Base-by-base conservation (phyloP, 2,113 vertebrate genomes). In the Cebus imitator region DNA sequence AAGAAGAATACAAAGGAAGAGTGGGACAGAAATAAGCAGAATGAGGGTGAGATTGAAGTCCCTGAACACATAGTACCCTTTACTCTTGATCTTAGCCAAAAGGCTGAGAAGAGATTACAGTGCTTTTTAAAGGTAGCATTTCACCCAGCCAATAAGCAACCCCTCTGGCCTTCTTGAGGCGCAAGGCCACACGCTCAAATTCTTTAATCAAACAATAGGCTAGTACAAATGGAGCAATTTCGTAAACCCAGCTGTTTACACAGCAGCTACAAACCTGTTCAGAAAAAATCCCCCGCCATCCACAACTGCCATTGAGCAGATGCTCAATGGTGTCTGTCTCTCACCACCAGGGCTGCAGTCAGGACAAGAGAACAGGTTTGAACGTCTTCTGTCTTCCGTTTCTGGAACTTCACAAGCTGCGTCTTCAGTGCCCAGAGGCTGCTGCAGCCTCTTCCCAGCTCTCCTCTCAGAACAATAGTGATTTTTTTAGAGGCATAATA, bases 151-250 rank as follows among this genome's bases (percentile, higher is more conserved):
- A 94, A 93, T 61, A 95, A 57, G 48, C 20, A 9, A 57, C 18
- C 27, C 27, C 79, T n/a, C 16, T 30, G 72, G 37, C 87, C 94
- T 61, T 37, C 50, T 35, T 8, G 68, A 48, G 76, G 18, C 58
- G 10, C 70, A 35, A 97, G 72, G 87, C 78, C 45, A 55, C 90
- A 43, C 32, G 23, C 50, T 87, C 89, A 58, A 61, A 92, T 96
- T 93, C 75, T 76, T 90, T 79, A 68, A 57, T 83, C 87, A 92
- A 97, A 97, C 90, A 94, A 94, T 45, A 94, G 43, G 79, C 80
- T 40, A 37, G 43, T n/a, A 68, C 85, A 93, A 90, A 85, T 21
- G n/a, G 84, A 90, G 32, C 43, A 16, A 32, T 72, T 95, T 75
- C 89, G 88, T 68, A 45, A 78, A 76, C 40, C 30, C 70, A 48